Percentiles rank a stretch among this genome's conserved stretches.
Evolutionary conservation across 2,797 vertebrate species (phyloP).

Genomic region (Dallia pectoralis): DNA sequence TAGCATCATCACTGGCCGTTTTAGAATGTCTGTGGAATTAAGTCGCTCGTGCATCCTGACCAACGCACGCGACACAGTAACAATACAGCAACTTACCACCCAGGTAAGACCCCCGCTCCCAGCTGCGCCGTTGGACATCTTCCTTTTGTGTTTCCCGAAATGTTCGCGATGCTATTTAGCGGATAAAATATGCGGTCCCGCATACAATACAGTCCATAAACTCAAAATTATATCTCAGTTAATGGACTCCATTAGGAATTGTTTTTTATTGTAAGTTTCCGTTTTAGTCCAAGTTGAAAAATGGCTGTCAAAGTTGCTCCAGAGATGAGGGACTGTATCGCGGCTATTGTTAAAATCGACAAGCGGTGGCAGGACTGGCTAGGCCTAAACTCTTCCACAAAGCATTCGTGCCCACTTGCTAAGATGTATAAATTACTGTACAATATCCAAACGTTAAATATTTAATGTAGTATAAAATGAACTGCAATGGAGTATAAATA

Average conservation of each 20-base stretch:
- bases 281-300: slow-evolving; percentile 6
- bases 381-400: slow-evolving; percentile 72
- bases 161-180: slow-evolving; percentile 38
- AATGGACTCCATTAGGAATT: slow-evolving; percentile 34
- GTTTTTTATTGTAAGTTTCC: slow-evolving; percentile 44
- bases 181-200: slow-evolving; percentile 45
- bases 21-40: not conserved
- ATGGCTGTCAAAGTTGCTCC: slow-evolving; percentile 41
- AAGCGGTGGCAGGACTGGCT: slow-evolving; percentile 50
- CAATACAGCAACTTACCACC: slow-evolving; percentile 80
- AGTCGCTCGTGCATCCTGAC: not conserved
- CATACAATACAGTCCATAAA: slow-evolving; percentile 53
- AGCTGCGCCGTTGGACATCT: slow-evolving; percentile 82
- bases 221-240: slow-evolving; percentile 55
- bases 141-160: slow-evolving; percentile 62
- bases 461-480: slow-evolving; percentile 11
- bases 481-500: slow-evolving; percentile 23
- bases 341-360: slow-evolving; percentile 83
- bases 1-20: slow-evolving; percentile 5
- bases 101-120: slow-evolving; percentile 86
- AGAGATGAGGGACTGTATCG: slow-evolving; percentile 41
- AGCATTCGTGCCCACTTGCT: slow-evolving; percentile 64
- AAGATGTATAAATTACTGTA: slow-evolving; percentile 63
- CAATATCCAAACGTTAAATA: slow-evolving; percentile 48
- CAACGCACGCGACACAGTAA: not conserved